Percentiles rank a stretch among this genome's conserved stretches.
These are phyloP conservation scores for Cryptomyrus ogoouensis DNA, from an alignment of 2,113 vertebrate genomes.

Conservation along the genomic window DNA sequence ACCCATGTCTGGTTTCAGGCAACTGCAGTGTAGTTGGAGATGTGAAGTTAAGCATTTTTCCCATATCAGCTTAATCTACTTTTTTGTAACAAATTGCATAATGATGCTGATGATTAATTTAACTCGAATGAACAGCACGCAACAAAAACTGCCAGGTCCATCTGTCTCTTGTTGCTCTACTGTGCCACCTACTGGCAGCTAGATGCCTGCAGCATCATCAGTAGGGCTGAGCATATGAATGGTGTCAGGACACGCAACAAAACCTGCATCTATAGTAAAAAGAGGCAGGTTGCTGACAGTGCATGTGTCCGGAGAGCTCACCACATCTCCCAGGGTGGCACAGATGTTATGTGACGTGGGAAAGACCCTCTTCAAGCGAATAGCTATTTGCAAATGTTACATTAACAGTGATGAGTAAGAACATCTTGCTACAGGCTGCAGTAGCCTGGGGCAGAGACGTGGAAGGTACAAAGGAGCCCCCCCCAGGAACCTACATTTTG, in stretches of 20 bases:
- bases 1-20: conserved; percentile 94
- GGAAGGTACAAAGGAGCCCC: neutral
- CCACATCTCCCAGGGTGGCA: neutral
- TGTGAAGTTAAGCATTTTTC: neutral
- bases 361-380: neutral
- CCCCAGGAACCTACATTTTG: conserved; percentile 75
- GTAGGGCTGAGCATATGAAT: neutral
- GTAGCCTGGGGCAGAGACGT: neutral
- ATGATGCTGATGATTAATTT: neutral
- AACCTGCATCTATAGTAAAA: neutral
- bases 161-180: neutral
- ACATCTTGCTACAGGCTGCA: neutral
- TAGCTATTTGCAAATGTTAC: neutral
- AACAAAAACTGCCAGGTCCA: neutral
- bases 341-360: neutral
- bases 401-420: neutral
- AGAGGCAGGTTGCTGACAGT: neutral
- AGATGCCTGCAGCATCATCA: neutral
- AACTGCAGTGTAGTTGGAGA: conserved; percentile 53
- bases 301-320: neutral
- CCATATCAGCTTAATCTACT: neutral
- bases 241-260: neutral
- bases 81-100: neutral
- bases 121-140: neutral
- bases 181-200: neutral